Evolutionary conservation across 2,797 vertebrate species (phyloP).

Genomic region (Centroberyx gerrardi): DNA sequence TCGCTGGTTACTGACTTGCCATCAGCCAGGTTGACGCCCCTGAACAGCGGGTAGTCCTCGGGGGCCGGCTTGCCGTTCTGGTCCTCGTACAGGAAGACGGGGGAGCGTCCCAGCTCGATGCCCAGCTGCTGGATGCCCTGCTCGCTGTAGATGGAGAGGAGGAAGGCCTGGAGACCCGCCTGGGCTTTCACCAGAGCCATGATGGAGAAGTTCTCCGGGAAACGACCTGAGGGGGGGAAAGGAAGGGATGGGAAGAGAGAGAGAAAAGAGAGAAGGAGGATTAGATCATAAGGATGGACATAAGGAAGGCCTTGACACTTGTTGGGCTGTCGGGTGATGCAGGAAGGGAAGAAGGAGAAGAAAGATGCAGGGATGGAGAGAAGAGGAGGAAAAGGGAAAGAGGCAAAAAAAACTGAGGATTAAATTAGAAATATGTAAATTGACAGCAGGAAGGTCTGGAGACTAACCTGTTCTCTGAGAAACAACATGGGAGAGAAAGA

Average conservation of each 20-base stretch:
- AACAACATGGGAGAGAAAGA: neutral
- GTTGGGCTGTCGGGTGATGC: neutral
- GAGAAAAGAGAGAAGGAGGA: neutral
- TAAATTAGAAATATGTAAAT: too few relatives aligned
- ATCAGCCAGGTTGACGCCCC: constrained; percentile 91
- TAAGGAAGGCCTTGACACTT: too few relatives aligned
- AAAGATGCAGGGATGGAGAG: neutral
- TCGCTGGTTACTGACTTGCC: constrained; percentile 89
- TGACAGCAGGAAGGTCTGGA: too few relatives aligned
- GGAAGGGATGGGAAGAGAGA: neutral
- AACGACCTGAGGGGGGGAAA: constrained; percentile 79
- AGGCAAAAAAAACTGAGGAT: neutral
- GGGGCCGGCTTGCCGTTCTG: constrained; percentile 89
- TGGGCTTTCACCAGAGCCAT: constrained; percentile 91
- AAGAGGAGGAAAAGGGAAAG: neutral
- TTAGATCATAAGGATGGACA: neutral
- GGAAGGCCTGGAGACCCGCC: constrained; percentile 89
- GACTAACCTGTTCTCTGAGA: too few relatives aligned
- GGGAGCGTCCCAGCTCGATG: constrained; percentile 91
- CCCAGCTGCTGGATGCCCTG: constrained; percentile 92
- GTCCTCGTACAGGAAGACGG: constrained; percentile 94
- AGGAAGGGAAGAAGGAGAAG: neutral
- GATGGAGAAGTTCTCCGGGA: constrained; percentile 94
- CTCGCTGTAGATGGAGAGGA: constrained; percentile 92
- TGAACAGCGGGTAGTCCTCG: constrained; percentile 91